Evolutionary conservation across 2,888 invertebrate genomes (phyloP).

Genomic region (Pomacea canaliculata): DNA sequence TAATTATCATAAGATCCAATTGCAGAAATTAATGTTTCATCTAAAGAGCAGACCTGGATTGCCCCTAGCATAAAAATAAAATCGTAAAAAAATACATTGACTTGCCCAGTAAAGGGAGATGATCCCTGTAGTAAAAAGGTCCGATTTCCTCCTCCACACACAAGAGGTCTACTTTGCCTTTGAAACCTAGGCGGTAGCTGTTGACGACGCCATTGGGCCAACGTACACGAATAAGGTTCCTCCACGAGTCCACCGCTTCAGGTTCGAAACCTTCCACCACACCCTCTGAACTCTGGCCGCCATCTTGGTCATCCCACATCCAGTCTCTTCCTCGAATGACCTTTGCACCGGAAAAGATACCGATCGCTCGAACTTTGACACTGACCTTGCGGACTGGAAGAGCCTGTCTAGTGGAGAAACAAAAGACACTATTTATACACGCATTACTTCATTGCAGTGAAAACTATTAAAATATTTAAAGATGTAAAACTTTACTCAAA

Average conservation of each 20-base stretch:
- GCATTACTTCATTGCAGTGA: neutral
- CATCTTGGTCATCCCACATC: constrained; percentile 5
- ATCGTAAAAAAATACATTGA: constrained; percentile 13
- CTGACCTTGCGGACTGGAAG: constrained; percentile 10
- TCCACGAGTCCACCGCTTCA: neutral
- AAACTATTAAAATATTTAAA: neutral
- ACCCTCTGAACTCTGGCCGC: constrained; percentile 16
- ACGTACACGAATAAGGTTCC: constrained; percentile 14
- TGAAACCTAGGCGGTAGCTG: constrained; percentile 20
- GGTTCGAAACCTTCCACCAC: constrained; percentile 14
- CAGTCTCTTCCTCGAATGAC: constrained; percentile 15
- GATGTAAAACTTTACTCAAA: neutral
- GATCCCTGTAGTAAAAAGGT: constrained; percentile 30
- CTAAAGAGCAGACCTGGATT: no score
- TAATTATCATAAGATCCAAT: no score
- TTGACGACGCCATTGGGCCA: constrained; percentile 20
- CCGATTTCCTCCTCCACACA: constrained; percentile 25
- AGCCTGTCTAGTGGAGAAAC: neutral
- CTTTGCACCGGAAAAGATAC: constrained; percentile 17
- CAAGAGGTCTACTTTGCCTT: constrained; percentile 27
- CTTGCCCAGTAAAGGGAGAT: constrained; percentile 26
- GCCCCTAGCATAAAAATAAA: no score
- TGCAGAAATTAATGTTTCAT: neutral
- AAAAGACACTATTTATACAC: no score
- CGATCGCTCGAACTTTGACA: constrained; percentile 22